Percentiles rank a stretch among this genome's conserved stretches.
Evolutionary conservation across 2,888 invertebrate species (phyloP).

Genomic region (Hypolimnas misippus): DNA sequence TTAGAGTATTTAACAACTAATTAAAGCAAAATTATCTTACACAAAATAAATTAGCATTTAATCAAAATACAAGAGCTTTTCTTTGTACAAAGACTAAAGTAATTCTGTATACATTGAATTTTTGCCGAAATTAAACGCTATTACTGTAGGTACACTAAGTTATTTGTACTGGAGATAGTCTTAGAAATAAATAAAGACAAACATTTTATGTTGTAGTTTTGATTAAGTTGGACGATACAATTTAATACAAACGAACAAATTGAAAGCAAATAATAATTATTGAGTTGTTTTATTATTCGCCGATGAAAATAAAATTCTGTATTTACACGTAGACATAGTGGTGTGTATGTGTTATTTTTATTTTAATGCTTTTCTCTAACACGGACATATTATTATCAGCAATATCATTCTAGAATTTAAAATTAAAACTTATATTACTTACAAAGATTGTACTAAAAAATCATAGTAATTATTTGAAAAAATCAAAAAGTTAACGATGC

Average conservation of each 20-base stretch:
- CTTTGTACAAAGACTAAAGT: slow-evolving; percentile 17
- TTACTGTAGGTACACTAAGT: neutral
- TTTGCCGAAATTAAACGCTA: neutral
- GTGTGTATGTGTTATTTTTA: no score
- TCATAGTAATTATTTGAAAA: no score
- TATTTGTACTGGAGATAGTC: neutral
- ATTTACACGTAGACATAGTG: no score
- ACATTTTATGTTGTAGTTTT: neutral
- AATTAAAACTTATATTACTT: no score
- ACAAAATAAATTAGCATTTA: slow-evolving; percentile 16
- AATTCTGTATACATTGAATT: neutral
- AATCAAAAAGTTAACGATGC: no score
- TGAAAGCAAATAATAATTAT: neutral
- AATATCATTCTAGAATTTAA: no score
- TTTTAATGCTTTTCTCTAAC: no score
- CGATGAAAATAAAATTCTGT: no score
- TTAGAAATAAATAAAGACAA: no score
- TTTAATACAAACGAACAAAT: neutral
- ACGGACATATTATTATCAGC: no score
- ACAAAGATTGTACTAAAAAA: no score
- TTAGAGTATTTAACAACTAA: slow-evolving; percentile 14
- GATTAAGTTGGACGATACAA: neutral
- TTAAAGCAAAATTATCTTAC: slow-evolving; percentile 19
- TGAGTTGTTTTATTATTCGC: neutral
- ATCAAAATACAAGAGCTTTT: slow-evolving; percentile 10